Evolutionary conservation across 2,888 invertebrate genomes (phyloP), one percentile per base, ranked within the genome.

Genomic region (Conchocele bisecta): DNA sequence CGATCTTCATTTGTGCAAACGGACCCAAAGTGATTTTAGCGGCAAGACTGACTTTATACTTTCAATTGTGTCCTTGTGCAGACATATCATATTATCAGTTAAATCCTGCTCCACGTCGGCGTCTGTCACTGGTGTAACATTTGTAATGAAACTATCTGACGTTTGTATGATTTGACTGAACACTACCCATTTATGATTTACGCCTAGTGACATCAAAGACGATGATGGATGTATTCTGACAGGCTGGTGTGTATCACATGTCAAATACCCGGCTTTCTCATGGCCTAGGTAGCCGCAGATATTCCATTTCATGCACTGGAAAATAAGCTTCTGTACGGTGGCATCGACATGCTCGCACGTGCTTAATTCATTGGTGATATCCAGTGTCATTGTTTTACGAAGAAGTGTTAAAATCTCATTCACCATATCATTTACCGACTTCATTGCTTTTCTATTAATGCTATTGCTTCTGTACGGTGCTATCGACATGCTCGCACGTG

Each of bases 391-490:
- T 15, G 87, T 86, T 58, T 74, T 80, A 37, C 72, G 78, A 22
- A 89, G 66, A 11, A 79, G 66, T 3, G 69, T 61, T 3, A 67
- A 22, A 15, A 84, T 73, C 58, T 89, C 89, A 17, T 80, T 80
- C 2, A 87, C 73, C 28, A 59, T 75, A 13, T 87, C 86, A 26
- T 79, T 65, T 5, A 83, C 83, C 5, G 80, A 75, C 35, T 83
- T 80, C 71, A 91, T 83, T 4, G 87, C 75, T 78, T 88, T 90
- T 13, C 83, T 87, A 76, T 91, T 91, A 35, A 91, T 84, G 58
- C 83, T 84, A 69, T 91, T 89, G n/a, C n/a, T n/a, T n/a, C n/a
- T n/a, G n/a, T n/a, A n/a, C n/a, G n/a, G n/a, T 83, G 7, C 79
- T 75, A n/a, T n/a, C n/a, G n/a, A n/a, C n/a, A n/a, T n/a, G n/a